Evolutionary conservation across 2,797 vertebrate species (phyloP), one percentile per base, ranked within the genome.

Genomic region (Sebastolobus altivelis): DNA sequence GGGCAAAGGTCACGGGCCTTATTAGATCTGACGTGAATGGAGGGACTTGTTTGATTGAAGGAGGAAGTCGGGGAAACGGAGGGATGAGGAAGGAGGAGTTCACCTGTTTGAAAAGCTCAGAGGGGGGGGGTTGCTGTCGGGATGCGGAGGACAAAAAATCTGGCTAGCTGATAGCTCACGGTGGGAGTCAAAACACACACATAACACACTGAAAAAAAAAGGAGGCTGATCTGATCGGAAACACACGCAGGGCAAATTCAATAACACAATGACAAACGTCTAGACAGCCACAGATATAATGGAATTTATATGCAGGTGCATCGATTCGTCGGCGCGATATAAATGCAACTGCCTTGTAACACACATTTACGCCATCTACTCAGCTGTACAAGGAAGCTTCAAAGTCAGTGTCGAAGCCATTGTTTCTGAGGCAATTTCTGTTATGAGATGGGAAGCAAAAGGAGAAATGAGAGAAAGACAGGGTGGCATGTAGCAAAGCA

Each of bases 1-100:
- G 94, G 94, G 89, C 94, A 97, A 95, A 97, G 97, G 97, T 97
- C 96, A 72, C 65, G 83, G 94, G 96, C 94, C 90, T 96, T 97
- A 96, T 97, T 96, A 97, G 96, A 91, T 92, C 83, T 70, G 74
- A 92, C 92, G 93, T 95, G 89, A 95, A 95, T 94, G 87, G 93
- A 93, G 91, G 89, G 90, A 93, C 92, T 94, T 71, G 49, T 88
- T 85, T 92, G 75, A 87, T 58, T 88, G 77, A 82, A 77, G 73
- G 92, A 95, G 94, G 95, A 77, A 76, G 80, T 85, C 22, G 29
- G 33, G 46, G 77, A 81, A 86, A 71, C 4, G 18, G 40, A 77
- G 61, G n/a, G 73, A 88, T 58, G 84, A 86, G 84, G 72, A 85
- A 33, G 67, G 75, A 76, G 72, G 85, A 83, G 79, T 88, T 80